Percentiles rank a stretch among this genome's conserved stretches.
These are phyloP conservation scores for Heliothis peltigera DNA, from an alignment of 2,888 invertebrate genomes.

Conservation along the genomic window DNA sequence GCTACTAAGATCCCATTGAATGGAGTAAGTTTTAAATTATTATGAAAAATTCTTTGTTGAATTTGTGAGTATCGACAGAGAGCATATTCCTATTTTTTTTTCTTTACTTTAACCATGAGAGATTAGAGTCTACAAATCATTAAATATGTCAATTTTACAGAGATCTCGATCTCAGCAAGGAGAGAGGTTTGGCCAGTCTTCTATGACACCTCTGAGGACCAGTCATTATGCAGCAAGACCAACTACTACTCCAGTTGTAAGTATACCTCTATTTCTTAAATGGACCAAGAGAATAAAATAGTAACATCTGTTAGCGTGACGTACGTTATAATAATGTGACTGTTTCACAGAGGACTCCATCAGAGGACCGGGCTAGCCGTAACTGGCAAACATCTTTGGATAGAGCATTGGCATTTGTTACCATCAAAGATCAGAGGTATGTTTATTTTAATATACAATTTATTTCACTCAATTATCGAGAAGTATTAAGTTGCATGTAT, in stretches of 20 bases:
- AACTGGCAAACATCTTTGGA: slow-evolving; percentile 81
- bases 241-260: slow-evolving; percentile 49
- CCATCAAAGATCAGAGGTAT: slow-evolving; percentile 84
- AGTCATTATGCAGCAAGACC: slow-evolving; percentile 68
- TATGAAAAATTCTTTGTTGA: too few relatives aligned
- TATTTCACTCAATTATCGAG: too few relatives aligned
- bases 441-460: not conserved
- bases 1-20: slow-evolving; percentile 78
- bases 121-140: too few relatives aligned
- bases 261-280: too few relatives aligned
- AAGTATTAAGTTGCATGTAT: too few relatives aligned
- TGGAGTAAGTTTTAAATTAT: slow-evolving; percentile 65
- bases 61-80: too few relatives aligned
- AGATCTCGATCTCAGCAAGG: slow-evolving; percentile 81
- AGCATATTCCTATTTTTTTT: too few relatives aligned
- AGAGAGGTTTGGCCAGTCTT: slow-evolving; percentile 74
- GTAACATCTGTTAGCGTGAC: too few relatives aligned
- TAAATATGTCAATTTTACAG: slow-evolving; percentile 63
- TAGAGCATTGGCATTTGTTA: slow-evolving; percentile 81
- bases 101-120: too few relatives aligned
- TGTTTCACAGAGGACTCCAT: slow-evolving; percentile 80
- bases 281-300: too few relatives aligned
- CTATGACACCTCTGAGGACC: slow-evolving; percentile 76
- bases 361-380: slow-evolving; percentile 75
- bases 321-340: not conserved